A percentile compares a stretch with the other conserved stretches of the same genome.
These are phyloP conservation scores for Crocallis elinguaria DNA, from an alignment of 2,888 invertebrate genomes.

Conservation along the genomic window DNA sequence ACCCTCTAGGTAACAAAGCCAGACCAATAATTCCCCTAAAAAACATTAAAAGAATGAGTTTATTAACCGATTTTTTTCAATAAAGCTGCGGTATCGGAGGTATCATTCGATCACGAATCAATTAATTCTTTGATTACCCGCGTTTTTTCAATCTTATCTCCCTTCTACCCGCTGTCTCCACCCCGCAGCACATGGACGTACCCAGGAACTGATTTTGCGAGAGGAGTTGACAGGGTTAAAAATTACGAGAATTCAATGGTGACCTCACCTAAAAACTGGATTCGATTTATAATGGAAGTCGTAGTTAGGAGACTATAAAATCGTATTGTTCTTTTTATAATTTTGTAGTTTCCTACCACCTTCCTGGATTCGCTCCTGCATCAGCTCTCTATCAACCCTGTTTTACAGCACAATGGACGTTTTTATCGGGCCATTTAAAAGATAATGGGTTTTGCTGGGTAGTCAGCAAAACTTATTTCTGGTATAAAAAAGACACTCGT, in stretches of 20 bases:
- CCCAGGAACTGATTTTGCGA: not conserved
- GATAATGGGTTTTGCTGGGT: constrained; percentile 27
- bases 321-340: too few relatives aligned
- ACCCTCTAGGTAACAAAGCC: constrained; percentile 1
- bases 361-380: constrained; percentile 5
- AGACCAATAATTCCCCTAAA: constrained; percentile 8
- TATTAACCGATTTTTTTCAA: constrained; percentile 29
- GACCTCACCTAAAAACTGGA: too few relatives aligned
- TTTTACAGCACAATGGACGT: constrained; percentile 50
- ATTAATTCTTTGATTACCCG: constrained; percentile 60
- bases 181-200: not conserved
- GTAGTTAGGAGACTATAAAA: too few relatives aligned
- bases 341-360: not conserved
- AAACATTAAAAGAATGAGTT: constrained; percentile 28
- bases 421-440: constrained; percentile 49
- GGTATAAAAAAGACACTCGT: constrained; percentile 6
- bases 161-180: not conserved
- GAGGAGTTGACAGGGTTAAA: too few relatives aligned
- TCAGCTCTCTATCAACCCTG: constrained; percentile 17
- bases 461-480: not conserved
- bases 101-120: constrained; percentile 45
- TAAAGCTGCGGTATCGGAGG: constrained; percentile 13
- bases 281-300: too few relatives aligned
- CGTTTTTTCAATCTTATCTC: constrained; percentile 46
- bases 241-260: too few relatives aligned